Evolutionary conservation across 2,113 vertebrate genomes (phyloP).

Genomic region (Nothobranchius kuhntae): DNA sequence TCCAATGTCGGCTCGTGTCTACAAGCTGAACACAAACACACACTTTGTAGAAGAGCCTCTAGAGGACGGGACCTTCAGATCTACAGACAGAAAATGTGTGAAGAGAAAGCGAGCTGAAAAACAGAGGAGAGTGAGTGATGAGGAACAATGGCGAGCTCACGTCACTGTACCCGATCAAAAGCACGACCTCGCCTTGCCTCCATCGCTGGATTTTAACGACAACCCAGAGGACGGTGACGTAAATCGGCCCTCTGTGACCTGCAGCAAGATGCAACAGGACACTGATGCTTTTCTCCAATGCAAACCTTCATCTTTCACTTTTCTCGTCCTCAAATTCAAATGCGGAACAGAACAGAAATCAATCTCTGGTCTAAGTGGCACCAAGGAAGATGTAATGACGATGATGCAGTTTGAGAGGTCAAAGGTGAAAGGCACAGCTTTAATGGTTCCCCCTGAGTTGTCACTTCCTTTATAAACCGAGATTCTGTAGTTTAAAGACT

Average conservation of each 20-base stretch:
- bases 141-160: slow-evolving; percentile 17
- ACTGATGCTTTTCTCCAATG: not conserved
- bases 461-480: slow-evolving; percentile 44
- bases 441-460: slow-evolving; percentile 77
- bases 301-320: not conserved
- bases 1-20: slow-evolving; percentile 50
- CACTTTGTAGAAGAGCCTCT: not conserved
- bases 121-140: not conserved
- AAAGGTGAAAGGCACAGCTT: slow-evolving; percentile 78
- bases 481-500: not conserved
- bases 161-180: slow-evolving; percentile 36
- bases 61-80: slow-evolving; percentile 20
- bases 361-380: slow-evolving; percentile 22
- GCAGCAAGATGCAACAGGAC: slow-evolving; percentile 20
- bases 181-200: slow-evolving; percentile 32
- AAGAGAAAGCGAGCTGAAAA: slow-evolving; percentile 27
- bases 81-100: slow-evolving; percentile 16
- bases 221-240: slow-evolving; percentile 50
- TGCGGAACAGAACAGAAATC: not conserved
- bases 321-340: not conserved
- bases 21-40: slow-evolving; percentile 10
- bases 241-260: slow-evolving; percentile 21
- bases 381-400: slow-evolving; percentile 7
- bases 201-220: slow-evolving; percentile 48
- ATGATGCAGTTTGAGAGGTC: slow-evolving; percentile 35